Conservation (phyloP, 1,140 invertebrate species). For the Thaumetopoea pityocampa region DNA sequence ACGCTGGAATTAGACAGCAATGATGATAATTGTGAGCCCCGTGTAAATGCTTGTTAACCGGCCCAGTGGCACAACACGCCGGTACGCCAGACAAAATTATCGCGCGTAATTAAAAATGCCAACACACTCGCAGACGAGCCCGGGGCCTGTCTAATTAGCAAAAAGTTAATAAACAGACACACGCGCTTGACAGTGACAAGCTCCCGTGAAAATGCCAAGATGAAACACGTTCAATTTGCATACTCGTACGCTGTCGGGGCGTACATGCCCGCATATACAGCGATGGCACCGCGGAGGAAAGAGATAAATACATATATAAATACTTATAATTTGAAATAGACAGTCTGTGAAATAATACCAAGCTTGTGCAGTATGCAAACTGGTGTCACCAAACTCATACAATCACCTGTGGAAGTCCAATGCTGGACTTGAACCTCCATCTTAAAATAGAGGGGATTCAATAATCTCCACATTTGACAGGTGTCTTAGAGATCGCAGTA, state of each 20-base stretch:
- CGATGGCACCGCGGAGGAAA: too few species aligned
- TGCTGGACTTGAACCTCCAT: too few species aligned
- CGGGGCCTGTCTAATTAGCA: slow-evolving; percentile 66
- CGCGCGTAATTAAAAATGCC: slow-evolving; percentile 23
- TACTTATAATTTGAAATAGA: too few species aligned
- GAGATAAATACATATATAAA: too few species aligned
- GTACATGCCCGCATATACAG: too few species aligned
- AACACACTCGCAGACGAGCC: slow-evolving; percentile 34
- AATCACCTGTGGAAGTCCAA: too few species aligned
- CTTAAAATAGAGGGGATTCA: too few species aligned
- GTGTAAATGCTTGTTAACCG: slow-evolving; percentile 19
- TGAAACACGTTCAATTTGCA: slow-evolving; percentile 73
- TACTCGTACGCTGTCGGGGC: slow-evolving; percentile 38
- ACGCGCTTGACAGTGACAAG: slow-evolving; percentile 65
- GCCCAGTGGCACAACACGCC: slow-evolving; percentile 16
- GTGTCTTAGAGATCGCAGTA: too few species aligned
- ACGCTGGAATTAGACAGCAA: slow-evolving; percentile 31
- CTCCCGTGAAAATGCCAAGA: slow-evolving; percentile 56
- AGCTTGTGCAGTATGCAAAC: too few species aligned
- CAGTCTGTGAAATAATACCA: too few species aligned
- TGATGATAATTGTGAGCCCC: slow-evolving; percentile 22
- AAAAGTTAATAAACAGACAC: slow-evolving; percentile 73
- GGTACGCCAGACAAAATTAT: slow-evolving; percentile 44
- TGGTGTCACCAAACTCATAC: too few species aligned
- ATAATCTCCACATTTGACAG: too few species aligned